Evolutionary conservation across 2,888 invertebrate genomes (phyloP), one percentile per base, ranked within the genome.

Genomic region (Gibbula magus): DNA sequence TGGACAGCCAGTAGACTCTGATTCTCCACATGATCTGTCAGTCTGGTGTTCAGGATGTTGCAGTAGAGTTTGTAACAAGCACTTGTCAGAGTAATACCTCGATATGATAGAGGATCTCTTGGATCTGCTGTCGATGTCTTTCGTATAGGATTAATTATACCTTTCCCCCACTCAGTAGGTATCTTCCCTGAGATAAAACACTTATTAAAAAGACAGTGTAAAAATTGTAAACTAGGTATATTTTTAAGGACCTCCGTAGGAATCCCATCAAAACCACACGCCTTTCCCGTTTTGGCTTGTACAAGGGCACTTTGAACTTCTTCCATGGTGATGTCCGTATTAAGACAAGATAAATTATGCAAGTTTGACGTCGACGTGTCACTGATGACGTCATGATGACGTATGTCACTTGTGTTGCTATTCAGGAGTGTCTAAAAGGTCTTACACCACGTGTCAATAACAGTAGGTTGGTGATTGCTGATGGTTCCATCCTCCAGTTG

Each of bases 61-160:
- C 81, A 81, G 61, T 83, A 80, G 7, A 81, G n/a, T 54, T 79
- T 79, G 53, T 83, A 81, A 39, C 78, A 75, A 29, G 77, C n/a
- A 25, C 53, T 66, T 10, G 81, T 70, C 18, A 79, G 54, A 16
- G 77, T 25, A 35, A 83, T 79, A 13, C 78, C 77, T 67, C 81
- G 79, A 29, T 81, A 83, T 18, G 79, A 77, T 16, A 81, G 8
- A 18, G 77, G 79, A 16, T 81, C 78, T 25, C 82, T 35, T n/a
- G 76, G 52, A 66, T 82, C 74, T 13, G 66, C 51, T 75, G 70
- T 77, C 18, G 75, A 67, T 20, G 82, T 77, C 22, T 82, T 80
- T 8, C 76, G 80, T 32, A 82, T 77, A 4, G 82, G 82, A 25
- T 81, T 80, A n/a, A 81, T 80, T 13, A 78, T 70, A 25, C 66